Evolutionary conservation across 2,113 vertebrate genomes (phyloP), one percentile per base, ranked within the genome.

Genomic region (Cichladusa arquata): DNA sequence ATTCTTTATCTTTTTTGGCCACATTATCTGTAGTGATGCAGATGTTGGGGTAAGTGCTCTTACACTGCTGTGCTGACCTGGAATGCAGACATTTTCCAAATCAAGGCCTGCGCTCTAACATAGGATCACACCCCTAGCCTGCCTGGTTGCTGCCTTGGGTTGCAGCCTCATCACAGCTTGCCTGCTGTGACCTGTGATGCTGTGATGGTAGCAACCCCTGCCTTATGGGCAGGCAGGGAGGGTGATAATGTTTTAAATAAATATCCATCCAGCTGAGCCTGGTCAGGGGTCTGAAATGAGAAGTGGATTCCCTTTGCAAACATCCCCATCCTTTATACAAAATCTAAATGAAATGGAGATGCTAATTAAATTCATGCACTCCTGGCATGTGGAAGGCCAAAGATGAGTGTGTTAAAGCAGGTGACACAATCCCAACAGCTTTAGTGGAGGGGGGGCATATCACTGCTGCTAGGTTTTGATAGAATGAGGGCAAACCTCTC

Each of bases 401-500:
- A 79, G 86, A 90, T 0, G 3, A 74, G 56, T 58, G 51, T 53
- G 19, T 93, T 86, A 88, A 82, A 80, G 64, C 79, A 67, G 58
- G 64, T 92, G 88, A 81, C 72, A 54, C 1, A 25, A 73, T 92
- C 53, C 24, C 50, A 85, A 19, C 45, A 73, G 92, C 81, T 86
- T 81, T 80, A 28, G 67, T 78, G 22, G 50, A 12, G 34, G 18
- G 67, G 51, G 31, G 54, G 11, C 0, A 1, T 4, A 2, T 82
- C 73, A n/a, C 70, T 1, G 8, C 67, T 53, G 42, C 3, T 3
- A 77, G 64, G 40, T 71, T 96, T 86, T 95, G 95, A 93, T 93
- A 93, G 96, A 96, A 96, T 95, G 94, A 93, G 90, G 92, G 36
- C 90, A 96, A 74, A 86, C 64, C 57, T 57, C 38, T 57, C 38